Base-by-base conservation (phyloP, 2,113 vertebrate species). In the Ammodytes dubius region DNA sequence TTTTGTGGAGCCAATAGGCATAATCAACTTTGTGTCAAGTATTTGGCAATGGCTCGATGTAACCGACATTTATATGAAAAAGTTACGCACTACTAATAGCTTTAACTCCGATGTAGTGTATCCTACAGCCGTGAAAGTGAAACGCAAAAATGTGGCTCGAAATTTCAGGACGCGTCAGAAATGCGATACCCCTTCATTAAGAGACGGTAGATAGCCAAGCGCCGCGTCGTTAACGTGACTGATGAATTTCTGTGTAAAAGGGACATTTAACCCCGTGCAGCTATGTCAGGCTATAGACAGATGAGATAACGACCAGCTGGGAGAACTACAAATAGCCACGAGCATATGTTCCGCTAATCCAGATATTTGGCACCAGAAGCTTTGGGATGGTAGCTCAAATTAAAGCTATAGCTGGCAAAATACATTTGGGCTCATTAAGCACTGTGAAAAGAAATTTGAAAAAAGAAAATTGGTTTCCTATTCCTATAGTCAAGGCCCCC, bases 201-300 rank as follows among this genome's bases (percentile, higher is more conserved):
- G 13, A 82, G 75, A 72, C 42, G 56, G 46, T 52, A 37, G 59
- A 77, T 37, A 88, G 43, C 64, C 50, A 67, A 66, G 73, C 50
- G 70, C 59, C 6, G 63, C 73, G 75, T 81, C 42, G 14, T 68
- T 59, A 74, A 79, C 19, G 11, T 80, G 73, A 88, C 86, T 47
- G 77, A 89, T 85, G 66, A 77, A 86, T 87, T 83, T 76, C 19
- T 46, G 56, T 57, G 61, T 84, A 61, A 66, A 65, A 19, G 70
- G 71, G 70, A 89, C 70, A 80, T 83, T 78, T 82, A 73, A 80
- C 61, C 66, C 72, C 5, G 58, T 54, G 46, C 80, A 83, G 78
- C 54, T 50, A 14, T 45, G 58, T 68, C 74, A 52, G 27, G 27
- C 27, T 27, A 27, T 27, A 27, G 64, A 72, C 61, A 54, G 47